Evolutionary conservation across 2,797 vertebrate genomes (phyloP), one percentile per base, ranked within the genome.

Genomic region (Myiotriccus ornatus): DNA sequence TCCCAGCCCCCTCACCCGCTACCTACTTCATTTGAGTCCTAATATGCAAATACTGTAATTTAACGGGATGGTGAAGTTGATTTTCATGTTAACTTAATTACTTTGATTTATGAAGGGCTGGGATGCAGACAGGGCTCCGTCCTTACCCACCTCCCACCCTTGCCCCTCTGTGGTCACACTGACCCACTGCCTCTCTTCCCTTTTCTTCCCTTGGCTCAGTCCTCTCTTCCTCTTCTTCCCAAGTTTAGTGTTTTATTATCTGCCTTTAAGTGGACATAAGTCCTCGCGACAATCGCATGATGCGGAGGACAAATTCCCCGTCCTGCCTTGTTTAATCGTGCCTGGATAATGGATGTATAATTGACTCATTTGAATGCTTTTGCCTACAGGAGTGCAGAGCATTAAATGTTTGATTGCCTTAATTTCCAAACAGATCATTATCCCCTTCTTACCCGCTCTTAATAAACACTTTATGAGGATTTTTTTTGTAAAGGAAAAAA

Each of bases 381-480:
- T 98, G 99, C 99, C 99, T 99, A 99, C 99, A 99, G 99, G 99
- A 99, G 98, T 98, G 98, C 98, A 98, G 98, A 98, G 99, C 98
- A 98, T 99, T 99, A 99, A 99, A 99, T 99, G 99, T 99, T 99
- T 99, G 99, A 99, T 99, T 99, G 99, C 99, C 98, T 99, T 99
- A 98, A 99, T 99, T 99, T 99, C 99, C 98, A 98, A 98, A 99
- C 99, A 99, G 98, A 99, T 99, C 99, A 99, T 99, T 99, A 99
- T 98, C 98, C 98, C 97, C 98, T 99, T 99, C 99, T 99, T 98
- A 99, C 98, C 98, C 98, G 95, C 98, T 99, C 99, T 99, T 99
- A 99, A 99, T 99, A 99, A 99, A 99, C 98, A 99, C 98, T 99
- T 99, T 99, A 99, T 99, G 99, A 99, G 99, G 98, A 98, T 98